phyloP scores from a whole-genome alignment of 2,113 vertebrate genomes.

The Odocoileus hemionus region DNA sequence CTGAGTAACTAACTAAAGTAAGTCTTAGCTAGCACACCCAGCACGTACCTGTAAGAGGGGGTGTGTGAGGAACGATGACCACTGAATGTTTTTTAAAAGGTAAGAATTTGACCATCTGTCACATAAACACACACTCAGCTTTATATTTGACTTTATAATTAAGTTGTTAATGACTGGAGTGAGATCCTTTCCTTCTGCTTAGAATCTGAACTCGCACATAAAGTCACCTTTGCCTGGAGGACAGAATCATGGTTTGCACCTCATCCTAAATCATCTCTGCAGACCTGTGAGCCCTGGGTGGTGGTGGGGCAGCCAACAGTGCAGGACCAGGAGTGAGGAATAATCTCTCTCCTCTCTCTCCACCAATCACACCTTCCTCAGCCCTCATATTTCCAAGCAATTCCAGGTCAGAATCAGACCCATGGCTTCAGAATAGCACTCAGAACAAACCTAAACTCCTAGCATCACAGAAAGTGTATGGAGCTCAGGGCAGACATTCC shows the following conservation, averaged over 20 bases:
- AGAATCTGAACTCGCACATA: not conserved
- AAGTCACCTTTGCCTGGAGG: not conserved
- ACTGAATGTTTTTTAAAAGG: not conserved
- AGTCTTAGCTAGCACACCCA: not conserved
- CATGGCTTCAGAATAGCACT: accelerated
- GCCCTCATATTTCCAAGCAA: not conserved
- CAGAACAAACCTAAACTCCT: not conserved
- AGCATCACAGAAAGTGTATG: not conserved
- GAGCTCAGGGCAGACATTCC: not conserved
- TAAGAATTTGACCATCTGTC: not conserved
- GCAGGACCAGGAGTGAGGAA: not conserved
- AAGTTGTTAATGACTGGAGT: not conserved
- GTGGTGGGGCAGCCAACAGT: not conserved
- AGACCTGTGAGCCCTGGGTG: not conserved
- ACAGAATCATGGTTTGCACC: accelerated
- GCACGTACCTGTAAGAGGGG: accelerated
- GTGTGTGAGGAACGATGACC: not conserved
- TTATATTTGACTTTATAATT: not conserved
- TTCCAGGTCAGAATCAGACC: not conserved
- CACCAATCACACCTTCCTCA: no score
- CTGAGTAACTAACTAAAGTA: not conserved
- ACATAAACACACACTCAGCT: not conserved
- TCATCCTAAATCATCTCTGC: no score
- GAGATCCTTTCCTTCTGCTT: not conserved
- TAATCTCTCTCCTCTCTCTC: not conserved